phyloP scores from a whole-genome alignment of 1,140 invertebrate species.

The Arctopsyche grandis region DNA sequence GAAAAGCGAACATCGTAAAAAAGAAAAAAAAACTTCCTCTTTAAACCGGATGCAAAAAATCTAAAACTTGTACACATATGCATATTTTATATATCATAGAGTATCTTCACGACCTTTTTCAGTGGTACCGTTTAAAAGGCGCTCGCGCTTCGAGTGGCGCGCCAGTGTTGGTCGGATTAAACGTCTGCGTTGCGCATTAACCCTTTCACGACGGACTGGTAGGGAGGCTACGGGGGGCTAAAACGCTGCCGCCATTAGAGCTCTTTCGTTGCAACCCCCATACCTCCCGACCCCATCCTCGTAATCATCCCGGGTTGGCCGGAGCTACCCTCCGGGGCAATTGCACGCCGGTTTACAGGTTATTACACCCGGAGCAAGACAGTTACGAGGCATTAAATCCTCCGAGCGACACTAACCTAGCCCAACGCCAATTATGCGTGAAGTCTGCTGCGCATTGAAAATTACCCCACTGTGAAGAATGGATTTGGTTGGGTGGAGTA shows the following conservation, averaged over 20 bases:
- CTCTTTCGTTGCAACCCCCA: not conserved
- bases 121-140: conserved; percentile 24
- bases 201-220: conserved; percentile 25
- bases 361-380: conserved; percentile 43
- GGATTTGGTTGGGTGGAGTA: not conserved
- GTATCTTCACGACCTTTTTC: conserved; percentile 5
- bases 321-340: conserved; percentile 24
- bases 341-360: conserved; percentile 45
- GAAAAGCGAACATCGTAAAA: too few species aligned
- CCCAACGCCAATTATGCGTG: conserved; percentile 38
- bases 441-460: conserved; percentile 16
- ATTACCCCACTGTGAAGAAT: conserved; percentile 5
- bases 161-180: conserved; percentile 32
- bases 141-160: not conserved
- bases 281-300: not conserved
- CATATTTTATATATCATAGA: too few species aligned
- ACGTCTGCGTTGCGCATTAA: conserved; percentile 42
- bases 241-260: conserved; percentile 31
- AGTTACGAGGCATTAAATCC: conserved; percentile 45
- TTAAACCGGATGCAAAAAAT: too few species aligned
- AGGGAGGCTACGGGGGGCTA: not conserved
- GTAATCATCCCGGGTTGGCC: conserved; percentile 6
- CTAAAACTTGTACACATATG: too few species aligned
- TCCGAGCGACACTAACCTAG: conserved; percentile 37
- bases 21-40: too few species aligned